Evolutionary conservation across 1,140 invertebrate species (phyloP).

Genomic region (Drosophila seguyi): DNA sequence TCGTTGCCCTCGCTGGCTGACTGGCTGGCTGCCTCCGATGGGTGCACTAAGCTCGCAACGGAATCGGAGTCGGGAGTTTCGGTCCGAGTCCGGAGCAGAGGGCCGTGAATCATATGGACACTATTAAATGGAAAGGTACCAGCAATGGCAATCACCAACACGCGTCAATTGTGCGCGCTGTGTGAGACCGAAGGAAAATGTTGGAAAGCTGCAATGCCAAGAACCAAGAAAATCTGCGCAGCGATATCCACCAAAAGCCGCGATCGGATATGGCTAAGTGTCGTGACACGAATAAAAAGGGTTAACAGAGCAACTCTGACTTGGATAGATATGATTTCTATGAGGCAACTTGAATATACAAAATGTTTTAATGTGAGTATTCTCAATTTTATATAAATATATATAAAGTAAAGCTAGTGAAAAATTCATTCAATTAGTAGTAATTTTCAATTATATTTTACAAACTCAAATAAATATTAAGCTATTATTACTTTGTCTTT

Average conservation of each 20-base stretch:
- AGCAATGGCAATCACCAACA: conserved; percentile 77
- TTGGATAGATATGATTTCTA: not conserved
- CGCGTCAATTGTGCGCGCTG: conserved; percentile 78
- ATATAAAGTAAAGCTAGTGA: not conserved
- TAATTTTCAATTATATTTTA: too few relatives aligned
- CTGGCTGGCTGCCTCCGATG: conserved; percentile 13
- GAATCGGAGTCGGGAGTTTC: conserved; percentile 8
- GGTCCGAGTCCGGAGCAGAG: conserved; percentile 39
- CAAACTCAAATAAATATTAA: too few relatives aligned
- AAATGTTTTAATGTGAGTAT: not conserved
- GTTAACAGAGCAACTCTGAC: conserved; percentile 1
- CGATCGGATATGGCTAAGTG: conserved; percentile 26
- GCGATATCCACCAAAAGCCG: conserved; percentile 14
- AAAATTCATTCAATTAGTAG: too few relatives aligned
- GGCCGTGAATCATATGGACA: conserved; percentile 82
- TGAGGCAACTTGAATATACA: not conserved
- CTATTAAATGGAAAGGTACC: conserved; percentile 80
- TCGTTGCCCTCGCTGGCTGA: conserved; percentile 16
- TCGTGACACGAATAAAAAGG: conserved; percentile 30
- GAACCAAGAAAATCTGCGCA: conserved; percentile 36
- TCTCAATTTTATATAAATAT: not conserved
- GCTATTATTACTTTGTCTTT: too few relatives aligned
- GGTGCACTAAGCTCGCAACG: not conserved
- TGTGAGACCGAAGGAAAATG: conserved; percentile 63
- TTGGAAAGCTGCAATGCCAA: conserved; percentile 20